Percentiles rank a stretch among this genome's conserved stretches.
Evolutionary conservation across 2,888 invertebrate species (phyloP).

Genomic region (Clivina fossor): DNA sequence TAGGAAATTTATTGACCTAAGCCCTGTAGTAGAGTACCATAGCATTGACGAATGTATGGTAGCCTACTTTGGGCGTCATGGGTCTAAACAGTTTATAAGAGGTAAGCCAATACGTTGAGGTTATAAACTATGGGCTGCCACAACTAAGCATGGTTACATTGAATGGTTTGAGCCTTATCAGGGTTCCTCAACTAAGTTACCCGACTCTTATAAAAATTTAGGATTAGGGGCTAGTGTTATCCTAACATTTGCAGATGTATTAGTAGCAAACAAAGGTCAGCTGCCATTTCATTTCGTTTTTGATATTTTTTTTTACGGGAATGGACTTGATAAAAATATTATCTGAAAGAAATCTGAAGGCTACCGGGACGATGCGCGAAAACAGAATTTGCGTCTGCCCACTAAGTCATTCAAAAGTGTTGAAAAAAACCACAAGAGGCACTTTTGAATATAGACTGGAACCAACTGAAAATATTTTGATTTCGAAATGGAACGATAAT

Average conservation of each 20-base stretch:
- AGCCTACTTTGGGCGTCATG: conserved; percentile 7
- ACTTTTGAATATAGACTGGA: conserved; percentile 11
- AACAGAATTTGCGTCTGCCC: conserved; percentile 3
- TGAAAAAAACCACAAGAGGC: conserved; percentile 10
- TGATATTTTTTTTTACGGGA: conserved; percentile 4
- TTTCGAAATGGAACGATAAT: conserved; percentile 39
- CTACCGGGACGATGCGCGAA: conserved; percentile 7
- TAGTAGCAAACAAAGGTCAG: background rate
- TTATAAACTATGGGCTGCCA: background rate
- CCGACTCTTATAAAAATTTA: background rate
- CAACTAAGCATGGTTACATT: conserved; percentile 6
- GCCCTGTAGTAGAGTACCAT: conserved; percentile 1
- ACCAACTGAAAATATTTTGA: conserved; percentile 5
- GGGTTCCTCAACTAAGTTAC: conserved; percentile 6
- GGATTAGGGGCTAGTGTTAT: conserved; percentile 6
- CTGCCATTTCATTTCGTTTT: background rate
- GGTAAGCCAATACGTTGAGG: no score
- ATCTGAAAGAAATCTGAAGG: conserved; percentile 9
- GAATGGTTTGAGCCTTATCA: conserved; percentile 10
- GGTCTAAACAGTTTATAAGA: conserved; percentile 3
- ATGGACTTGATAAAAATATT: conserved; percentile 1
- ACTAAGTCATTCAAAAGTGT: background rate
- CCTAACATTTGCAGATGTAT: background rate
- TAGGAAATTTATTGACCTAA: conserved; percentile 5
- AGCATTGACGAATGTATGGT: conserved; percentile 11